Percentiles rank a stretch among this genome's conserved stretches.
phyloP scores from a whole-genome alignment of 2,113 vertebrate species.

The Triplophysa dalaica region DNA sequence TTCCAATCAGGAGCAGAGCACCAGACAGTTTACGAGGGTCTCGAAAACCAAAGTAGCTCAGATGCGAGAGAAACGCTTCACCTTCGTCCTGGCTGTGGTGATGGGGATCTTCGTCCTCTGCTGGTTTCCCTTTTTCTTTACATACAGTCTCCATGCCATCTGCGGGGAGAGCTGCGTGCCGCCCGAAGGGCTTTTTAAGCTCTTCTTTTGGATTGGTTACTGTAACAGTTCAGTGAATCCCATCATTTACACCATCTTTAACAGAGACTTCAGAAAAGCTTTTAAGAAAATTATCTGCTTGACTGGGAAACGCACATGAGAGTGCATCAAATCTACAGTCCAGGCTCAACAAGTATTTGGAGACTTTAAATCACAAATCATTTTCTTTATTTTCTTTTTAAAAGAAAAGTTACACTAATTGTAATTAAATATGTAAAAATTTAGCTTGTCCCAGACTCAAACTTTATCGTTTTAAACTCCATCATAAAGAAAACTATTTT shows the following conservation, averaged over 20 bases:
- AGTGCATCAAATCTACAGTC: background rate
- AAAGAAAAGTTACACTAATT: no score
- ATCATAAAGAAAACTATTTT: no score
- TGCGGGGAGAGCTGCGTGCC: constrained; percentile 77
- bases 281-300: constrained; percentile 78
- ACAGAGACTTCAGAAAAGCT: constrained; percentile 82
- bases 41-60: constrained; percentile 72
- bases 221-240: constrained; percentile 77
- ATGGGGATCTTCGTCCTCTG: constrained; percentile 85
- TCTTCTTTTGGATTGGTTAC: constrained; percentile 88
- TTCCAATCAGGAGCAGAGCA: constrained; percentile 58
- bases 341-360: background rate
- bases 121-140: constrained; percentile 91
- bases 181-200: constrained; percentile 84
- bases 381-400: background rate
- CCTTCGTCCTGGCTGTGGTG: constrained; percentile 82
- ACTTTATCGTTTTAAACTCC: no score
- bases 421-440: no score
- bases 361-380: background rate
- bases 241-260: constrained; percentile 78
- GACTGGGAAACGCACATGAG: constrained; percentile 58
- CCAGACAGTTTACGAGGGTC: constrained; percentile 57
- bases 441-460: no score
- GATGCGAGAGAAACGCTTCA: constrained; percentile 82
- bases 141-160: constrained; percentile 82